Percentiles rank a stretch among this genome's conserved stretches.
These are phyloP conservation scores for Enteromius mattozi DNA, from an alignment of 2,797 vertebrate genomes.

Conservation along the genomic window DNA sequence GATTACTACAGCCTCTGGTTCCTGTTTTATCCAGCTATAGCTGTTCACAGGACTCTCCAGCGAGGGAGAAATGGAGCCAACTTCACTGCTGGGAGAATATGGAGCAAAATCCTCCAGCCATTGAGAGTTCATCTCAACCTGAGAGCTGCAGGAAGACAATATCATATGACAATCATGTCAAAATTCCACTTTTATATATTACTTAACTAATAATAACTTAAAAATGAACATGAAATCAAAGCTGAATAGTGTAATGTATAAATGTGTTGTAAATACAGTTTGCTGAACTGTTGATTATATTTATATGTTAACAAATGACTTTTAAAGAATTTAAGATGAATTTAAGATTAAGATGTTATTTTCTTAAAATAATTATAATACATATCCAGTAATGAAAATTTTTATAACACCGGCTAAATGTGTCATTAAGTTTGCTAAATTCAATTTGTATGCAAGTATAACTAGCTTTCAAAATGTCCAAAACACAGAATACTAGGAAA, in stretches of 20 bases:
- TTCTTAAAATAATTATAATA: not conserved
- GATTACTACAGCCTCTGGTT: constrained; percentile 71
- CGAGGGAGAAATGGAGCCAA: constrained; percentile 75
- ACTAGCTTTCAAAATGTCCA: not conserved
- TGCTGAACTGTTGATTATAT: not conserved
- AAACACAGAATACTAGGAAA: not conserved
- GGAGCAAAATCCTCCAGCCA: constrained; percentile 73
- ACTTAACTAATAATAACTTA: not conserved
- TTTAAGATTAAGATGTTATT: no score
- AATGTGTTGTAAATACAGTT: not conserved
- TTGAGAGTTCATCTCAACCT: constrained; percentile 69
- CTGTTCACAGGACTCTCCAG: constrained; percentile 68
- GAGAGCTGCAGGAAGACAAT: constrained; percentile 39
- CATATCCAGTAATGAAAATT: not conserved
- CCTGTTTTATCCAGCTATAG: constrained; percentile 76
- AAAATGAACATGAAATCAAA: no score
- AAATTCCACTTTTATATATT: not conserved
- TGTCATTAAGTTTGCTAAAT: not conserved
- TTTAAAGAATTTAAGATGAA: not conserved
- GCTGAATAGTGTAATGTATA: no score
- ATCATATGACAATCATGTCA: not conserved
- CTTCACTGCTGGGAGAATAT: constrained; percentile 74
- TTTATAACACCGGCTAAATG: not conserved
- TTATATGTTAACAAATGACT: not conserved
- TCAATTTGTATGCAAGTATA: not conserved